These are phyloP conservation scores for Scalopus aquaticus DNA, from an alignment of 2,113 vertebrate species.

Conservation along the genomic window DNA sequence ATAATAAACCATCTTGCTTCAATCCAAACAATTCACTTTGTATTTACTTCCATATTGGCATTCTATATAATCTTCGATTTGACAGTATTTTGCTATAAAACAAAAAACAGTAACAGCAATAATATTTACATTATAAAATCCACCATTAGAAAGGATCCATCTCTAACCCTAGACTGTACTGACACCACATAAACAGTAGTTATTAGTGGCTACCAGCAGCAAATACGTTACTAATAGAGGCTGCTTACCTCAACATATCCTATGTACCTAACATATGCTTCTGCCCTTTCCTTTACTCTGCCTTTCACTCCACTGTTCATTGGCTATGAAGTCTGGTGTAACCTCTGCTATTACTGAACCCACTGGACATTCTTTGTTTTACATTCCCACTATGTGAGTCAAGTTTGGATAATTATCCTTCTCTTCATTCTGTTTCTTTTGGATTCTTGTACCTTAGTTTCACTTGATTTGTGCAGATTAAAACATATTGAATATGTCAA, in stretches of 20 bases:
- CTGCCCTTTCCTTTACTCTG: background rate
- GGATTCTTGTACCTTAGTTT: background rate
- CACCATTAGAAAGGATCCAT: background rate
- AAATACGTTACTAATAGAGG: background rate
- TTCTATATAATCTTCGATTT: background rate
- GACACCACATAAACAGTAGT: background rate
- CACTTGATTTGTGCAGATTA: background rate
- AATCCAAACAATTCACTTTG: background rate
- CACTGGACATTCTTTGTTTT: background rate
- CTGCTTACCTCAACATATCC: background rate
- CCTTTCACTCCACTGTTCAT: background rate
- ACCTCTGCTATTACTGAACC: background rate
- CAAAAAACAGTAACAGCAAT: background rate
- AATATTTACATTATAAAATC: background rate
- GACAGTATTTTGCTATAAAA: background rate
- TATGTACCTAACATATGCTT: background rate
- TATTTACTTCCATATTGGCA: background rate
- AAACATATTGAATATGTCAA: background rate
- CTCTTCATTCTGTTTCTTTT: background rate
- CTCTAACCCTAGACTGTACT: fast-evolving
- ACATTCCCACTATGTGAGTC: background rate
- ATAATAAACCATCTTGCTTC: background rate
- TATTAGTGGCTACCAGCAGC: background rate
- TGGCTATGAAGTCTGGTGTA: background rate
- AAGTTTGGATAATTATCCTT: background rate